These are phyloP conservation scores for Lagria hirta DNA, from an alignment of 2,888 invertebrate genomes.

Conservation along the genomic window DNA sequence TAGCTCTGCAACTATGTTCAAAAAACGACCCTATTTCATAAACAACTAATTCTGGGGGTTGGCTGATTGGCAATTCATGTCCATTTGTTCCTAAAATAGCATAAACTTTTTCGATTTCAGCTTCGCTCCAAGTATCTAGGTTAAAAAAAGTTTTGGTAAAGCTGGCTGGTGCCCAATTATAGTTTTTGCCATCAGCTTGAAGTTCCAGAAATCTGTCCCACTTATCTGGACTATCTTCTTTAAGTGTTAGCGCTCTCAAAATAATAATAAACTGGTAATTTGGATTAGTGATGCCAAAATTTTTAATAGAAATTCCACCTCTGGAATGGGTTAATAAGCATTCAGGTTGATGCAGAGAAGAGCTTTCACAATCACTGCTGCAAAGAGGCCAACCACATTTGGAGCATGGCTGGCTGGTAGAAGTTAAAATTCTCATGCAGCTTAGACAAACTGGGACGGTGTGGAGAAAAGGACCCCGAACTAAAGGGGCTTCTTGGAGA, in stretches of 20 bases:
- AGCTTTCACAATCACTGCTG: not conserved
- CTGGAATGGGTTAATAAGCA: conserved; percentile 15
- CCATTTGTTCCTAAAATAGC: conserved; percentile 81
- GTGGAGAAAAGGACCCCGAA: conserved; percentile 73
- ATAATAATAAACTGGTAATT: conserved; percentile 73
- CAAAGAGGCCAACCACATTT: conserved; percentile 12
- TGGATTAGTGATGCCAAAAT: conserved; percentile 70
- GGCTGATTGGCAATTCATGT: conserved; percentile 76
- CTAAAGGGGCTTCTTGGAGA: conserved; percentile 68
- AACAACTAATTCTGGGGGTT: conserved; percentile 68
- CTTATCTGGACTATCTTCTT: conserved; percentile 61
- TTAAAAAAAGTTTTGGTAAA: conserved; percentile 71
- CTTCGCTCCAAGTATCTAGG: conserved; percentile 64
- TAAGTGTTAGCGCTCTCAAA: conserved; percentile 69
- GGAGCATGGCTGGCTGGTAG: conserved; percentile 1
- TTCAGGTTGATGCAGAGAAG: conserved; percentile 4
- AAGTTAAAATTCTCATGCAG: conserved; percentile 56
- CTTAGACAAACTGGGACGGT: conserved; percentile 71
- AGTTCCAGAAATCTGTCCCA: conserved; percentile 66
- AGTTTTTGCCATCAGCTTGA: conserved; percentile 68
- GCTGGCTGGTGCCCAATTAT: conserved; percentile 60
- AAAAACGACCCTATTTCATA: conserved; percentile 74
- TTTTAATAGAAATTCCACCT: conserved; percentile 61
- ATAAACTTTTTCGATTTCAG: conserved; percentile 72
- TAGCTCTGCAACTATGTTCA: conserved; percentile 80